A percentile compares a stretch with the other conserved stretches of the same genome.
phyloP scores from a whole-genome alignment of 2,888 invertebrate genomes.

The Tillus elongatus region DNA sequence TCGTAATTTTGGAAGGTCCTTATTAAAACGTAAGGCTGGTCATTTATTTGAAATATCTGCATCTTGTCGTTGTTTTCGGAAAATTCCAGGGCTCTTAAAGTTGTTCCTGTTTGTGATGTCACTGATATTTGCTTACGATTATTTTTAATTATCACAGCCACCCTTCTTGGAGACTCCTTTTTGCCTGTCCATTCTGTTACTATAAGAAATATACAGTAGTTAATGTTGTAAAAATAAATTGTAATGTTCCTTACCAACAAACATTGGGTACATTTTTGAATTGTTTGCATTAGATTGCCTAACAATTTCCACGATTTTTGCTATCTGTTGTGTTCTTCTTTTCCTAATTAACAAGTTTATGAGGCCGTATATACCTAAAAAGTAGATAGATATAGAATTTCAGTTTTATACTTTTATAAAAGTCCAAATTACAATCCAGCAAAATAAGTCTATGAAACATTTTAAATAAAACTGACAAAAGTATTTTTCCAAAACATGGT shows the following conservation, averaged over 20 bases:
- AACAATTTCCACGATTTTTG: slow-evolving; percentile 17
- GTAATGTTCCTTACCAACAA: slow-evolving; percentile 25
- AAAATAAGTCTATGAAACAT: no score
- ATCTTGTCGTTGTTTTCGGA: slow-evolving; percentile 19
- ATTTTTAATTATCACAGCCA: slow-evolving; percentile 38
- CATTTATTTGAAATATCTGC: slow-evolving; percentile 36
- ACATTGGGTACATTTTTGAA: slow-evolving; percentile 21
- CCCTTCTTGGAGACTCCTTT: slow-evolving; percentile 32
- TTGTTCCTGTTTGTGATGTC: slow-evolving; percentile 35
- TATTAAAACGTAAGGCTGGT: slow-evolving; percentile 39
- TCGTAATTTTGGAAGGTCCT: slow-evolving; percentile 46
- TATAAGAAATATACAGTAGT: slow-evolving; percentile 9
- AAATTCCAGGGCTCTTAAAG: slow-evolving; percentile 36
- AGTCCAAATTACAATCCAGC: no score
- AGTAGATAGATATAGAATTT: no score
- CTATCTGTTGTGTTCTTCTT: slow-evolving; percentile 12
- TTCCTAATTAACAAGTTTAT: slow-evolving; percentile 10
- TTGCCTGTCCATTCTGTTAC: slow-evolving; percentile 38
- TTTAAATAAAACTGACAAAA: no score
- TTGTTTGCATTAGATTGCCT: slow-evolving; percentile 22
- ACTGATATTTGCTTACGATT: slow-evolving; percentile 37
- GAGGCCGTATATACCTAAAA: neutral
- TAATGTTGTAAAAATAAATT: slow-evolving; percentile 2
- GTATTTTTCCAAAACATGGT: no score
- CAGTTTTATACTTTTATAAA: slow-evolving; percentile 19